Conservation (phyloP, 2,113 vertebrate species). For the Eonycteris spelaea region DNA sequence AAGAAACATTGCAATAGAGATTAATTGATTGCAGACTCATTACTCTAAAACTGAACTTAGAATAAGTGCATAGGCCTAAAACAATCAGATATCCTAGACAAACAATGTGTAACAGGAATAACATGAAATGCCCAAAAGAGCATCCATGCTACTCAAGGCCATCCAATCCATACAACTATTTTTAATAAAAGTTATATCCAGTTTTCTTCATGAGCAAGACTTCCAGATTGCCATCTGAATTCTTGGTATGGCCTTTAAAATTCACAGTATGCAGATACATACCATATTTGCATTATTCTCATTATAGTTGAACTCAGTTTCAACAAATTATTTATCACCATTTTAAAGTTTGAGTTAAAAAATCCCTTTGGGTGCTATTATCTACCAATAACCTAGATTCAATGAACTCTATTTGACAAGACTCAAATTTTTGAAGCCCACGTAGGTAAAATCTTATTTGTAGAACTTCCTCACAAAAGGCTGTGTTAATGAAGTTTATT, state of each 20-base stretch:
- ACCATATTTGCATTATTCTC: not conserved
- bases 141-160: not conserved
- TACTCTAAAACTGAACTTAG: not conserved
- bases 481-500: not conserved
- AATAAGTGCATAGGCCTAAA: not conserved
- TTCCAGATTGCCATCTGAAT: not conserved
- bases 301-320: not conserved
- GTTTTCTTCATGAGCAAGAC: not conserved
- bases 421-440: not conserved
- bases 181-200: not conserved
- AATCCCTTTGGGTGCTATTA: not conserved
- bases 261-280: not conserved
- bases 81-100: not conserved
- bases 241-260: not conserved
- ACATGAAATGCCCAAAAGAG: not conserved
- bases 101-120: not conserved
- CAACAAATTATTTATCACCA: not conserved
- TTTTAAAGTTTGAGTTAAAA: not conserved
- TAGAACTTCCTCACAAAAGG: not conserved
- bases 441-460: not conserved
- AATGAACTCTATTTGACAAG: not conserved
- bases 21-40: not conserved
- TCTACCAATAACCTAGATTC: not conserved
- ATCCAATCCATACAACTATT: not conserved
- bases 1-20: not conserved